These are phyloP conservation scores for Plutomurus gul DNA, from an alignment of 1,140 invertebrate genomes.

Conservation along the genomic window DNA sequence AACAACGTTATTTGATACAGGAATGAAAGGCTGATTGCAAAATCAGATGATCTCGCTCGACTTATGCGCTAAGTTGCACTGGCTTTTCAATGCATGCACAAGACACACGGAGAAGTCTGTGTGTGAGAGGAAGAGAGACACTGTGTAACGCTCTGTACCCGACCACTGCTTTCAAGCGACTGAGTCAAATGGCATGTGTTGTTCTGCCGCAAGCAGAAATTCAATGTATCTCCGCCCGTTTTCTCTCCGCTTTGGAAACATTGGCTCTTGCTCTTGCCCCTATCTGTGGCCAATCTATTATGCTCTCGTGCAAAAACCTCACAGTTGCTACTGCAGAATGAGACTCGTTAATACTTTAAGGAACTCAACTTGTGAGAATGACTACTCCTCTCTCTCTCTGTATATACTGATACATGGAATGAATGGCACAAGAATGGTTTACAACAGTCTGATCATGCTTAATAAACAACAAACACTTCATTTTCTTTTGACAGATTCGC, in stretches of 20 bases:
- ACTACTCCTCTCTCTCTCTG: too few relatives aligned
- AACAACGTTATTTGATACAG: neutral
- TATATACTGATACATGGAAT: too few relatives aligned
- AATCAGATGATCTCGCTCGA: conserved; percentile 8
- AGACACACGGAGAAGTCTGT: neutral
- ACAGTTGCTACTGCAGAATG: neutral
- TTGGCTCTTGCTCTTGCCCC: neutral
- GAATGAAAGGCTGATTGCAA: neutral
- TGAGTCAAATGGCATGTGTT: conserved; percentile 43
- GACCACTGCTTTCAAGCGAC: conserved; percentile 33
- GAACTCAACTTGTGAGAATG: neutral
- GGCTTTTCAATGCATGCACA: neutral
- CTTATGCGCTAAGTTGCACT: conserved; percentile 14
- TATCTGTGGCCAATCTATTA: neutral
- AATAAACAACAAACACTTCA: neutral
- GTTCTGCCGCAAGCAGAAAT: conserved; percentile 26
- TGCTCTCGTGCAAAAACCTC: neutral
- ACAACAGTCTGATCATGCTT: neutral
- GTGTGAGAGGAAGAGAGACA: neutral
- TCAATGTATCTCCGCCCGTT: conserved; percentile 4
- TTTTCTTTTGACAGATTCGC: neutral
- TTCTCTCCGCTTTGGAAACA: conserved; percentile 4
- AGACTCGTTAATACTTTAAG: neutral
- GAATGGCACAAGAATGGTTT: neutral
- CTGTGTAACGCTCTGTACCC: conserved; percentile 3